Evolutionary conservation across 2,797 vertebrate genomes (phyloP), one percentile per base, ranked within the genome.

Genomic region (Rhinatrema bivittatum): DNA sequence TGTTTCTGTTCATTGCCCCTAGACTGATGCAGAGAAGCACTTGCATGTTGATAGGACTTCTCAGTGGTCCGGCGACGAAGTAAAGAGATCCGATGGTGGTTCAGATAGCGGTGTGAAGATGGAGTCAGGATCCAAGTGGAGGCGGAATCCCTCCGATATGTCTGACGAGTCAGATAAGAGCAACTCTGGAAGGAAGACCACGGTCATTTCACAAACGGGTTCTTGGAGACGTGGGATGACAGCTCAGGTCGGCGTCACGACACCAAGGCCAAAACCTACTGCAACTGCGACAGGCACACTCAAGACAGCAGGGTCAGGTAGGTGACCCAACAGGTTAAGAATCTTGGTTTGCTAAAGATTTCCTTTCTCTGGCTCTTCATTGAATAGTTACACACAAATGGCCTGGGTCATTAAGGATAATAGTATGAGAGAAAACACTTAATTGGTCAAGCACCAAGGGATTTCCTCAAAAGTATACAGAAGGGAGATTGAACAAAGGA

Each of bases 171-270:
- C 91, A 0, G 94, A 98, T 67, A 97, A 93, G 57, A 89, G 93
- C 46, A 78, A 84, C 3, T 88, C 90, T 0, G 88, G 87, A 20
- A 84, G 87, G 68, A 96, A 90, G 76, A 86, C 76, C 31, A 56
- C 88, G 2, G 83, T 85, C 7, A 73, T 90, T 72, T 88, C 91
- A 1, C 91, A 96, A 74, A 97, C 94, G 0, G 94, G 93, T 46
- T 98, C 94, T 3, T 97, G 94, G 95, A 82, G 93, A 60, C 74
- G 91, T 32, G 95, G 95, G 69, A 93, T 96, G 94, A 95, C 82
- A 0, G 80, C 94, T 20, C 94, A 98, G 74, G 90, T 97, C 63
- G 95, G 94, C 70, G 87, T 98, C 70, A 96, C 93, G 3, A 50
- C 87, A 25, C 94, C 95, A 1, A 79, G 92, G 43, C 91, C 91